Base-by-base conservation (phyloP, 1,140 invertebrate genomes). In the Argopecten irradians region DNA sequence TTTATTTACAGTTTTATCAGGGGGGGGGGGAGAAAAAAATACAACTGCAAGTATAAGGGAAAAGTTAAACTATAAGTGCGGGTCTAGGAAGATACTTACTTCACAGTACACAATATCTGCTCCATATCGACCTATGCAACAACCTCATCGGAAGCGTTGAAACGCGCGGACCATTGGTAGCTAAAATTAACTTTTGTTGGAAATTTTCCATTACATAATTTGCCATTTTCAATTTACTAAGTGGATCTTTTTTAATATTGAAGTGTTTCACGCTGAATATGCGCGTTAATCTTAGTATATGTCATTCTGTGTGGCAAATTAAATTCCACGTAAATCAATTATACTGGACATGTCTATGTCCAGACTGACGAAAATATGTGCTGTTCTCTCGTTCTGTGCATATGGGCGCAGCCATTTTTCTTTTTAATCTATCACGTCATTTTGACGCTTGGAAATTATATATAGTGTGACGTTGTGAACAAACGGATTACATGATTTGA, bases 61-160 rank as follows among this genome's bases (percentile, higher is more conserved):
- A 88, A 87, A 87, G 35, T 84, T n/a, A 71, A 16, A 28, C 1
- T 71, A 11, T 7, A 71, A 5, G n/a, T n/a, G n/a, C 22, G 55
- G 5, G 55, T 55, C 46, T 1, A 83, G 71, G 84, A 5, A 55
- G 82, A n/a, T n/a, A n/a, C n/a, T 92, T 94, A 96, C 96, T 96
- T 99, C 99, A 33, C 98, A 97, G 94, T 99, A 99, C 22, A 99
- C 99, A 92, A 99, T 97, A 96, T 99, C 98, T 71, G 99, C 99
- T 83, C 99, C 99, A 96, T 98, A 99, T 91, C 98, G 97, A n/a
- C n/a, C n/a, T 99, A 95, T 0, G 98, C 97, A 99, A 95, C n/a
- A 99, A 96, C 92, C 99, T 96, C 96, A 98, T 98, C 0, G 99
- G 98, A 86, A 99, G 95, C 33, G 98, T 99, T 14, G 98, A 98